Evolutionary conservation across 37 sponge, comb jelly and placozoan species (phyloP), one percentile per base, ranked within the genome.

Genomic region (Spongilla lacustris): DNA sequence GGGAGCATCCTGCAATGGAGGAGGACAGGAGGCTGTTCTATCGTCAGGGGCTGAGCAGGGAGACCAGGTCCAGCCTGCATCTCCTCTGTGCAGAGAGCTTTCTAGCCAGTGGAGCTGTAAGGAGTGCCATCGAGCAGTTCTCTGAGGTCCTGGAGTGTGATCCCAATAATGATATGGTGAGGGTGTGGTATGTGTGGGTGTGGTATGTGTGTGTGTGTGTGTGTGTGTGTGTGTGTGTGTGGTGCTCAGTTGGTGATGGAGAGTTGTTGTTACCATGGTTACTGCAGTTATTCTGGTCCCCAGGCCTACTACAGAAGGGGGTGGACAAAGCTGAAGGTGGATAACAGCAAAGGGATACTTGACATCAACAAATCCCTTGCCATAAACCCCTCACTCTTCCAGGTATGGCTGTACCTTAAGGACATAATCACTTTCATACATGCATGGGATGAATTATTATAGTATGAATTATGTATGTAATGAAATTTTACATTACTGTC

Each of bases 361-460:
- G 95, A 96, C 69, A 50, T 98, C 75, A 98, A 94, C 85, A 91
- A 82, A 66, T 71, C 96, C 28, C 95, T 98, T n/a, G 93, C 85
- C n/a, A 38, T 94, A 29, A 84, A 96, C 49, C 89, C 96, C 11
- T 26, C 73, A 17, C 71, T 86, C 66, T 90, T 92, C 27, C 66
- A 89, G 86, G 93, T 92, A 75, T 14, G 2, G 14, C 38, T n/a
- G n/a, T n/a, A n/a, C n/a, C n/a, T n/a, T n/a, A n/a, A n/a, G n/a
- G n/a, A n/a, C n/a, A n/a, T n/a, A n/a, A n/a, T n/a, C n/a, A n/a
- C n/a, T n/a, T n/a, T n/a, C n/a, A n/a, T n/a, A n/a, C n/a, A n/a
- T n/a, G n/a, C n/a, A n/a, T n/a, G n/a, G n/a, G n/a, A n/a, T n/a
- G n/a, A n/a, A n/a, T n/a, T n/a, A n/a, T n/a, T n/a, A n/a, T n/a